Evolutionary conservation across 2,797 vertebrate genomes (phyloP).

Genomic region (Manis pentadactyla): DNA sequence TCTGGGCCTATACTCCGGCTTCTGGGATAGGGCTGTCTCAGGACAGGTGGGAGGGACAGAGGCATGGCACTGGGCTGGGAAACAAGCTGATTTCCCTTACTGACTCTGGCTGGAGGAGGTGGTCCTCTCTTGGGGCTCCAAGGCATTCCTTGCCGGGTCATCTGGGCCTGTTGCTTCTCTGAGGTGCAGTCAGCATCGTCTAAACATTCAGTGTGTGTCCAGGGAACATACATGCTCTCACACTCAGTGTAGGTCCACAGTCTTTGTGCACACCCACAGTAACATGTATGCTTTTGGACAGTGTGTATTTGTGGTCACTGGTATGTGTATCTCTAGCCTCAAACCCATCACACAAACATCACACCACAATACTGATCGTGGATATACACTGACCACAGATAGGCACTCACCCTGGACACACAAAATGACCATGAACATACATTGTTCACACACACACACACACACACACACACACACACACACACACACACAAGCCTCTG

Average conservation of each 20-base stretch:
- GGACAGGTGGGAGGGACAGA: not conserved
- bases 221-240: no score
- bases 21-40: not conserved
- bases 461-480: not conserved
- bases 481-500: not conserved
- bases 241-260: not conserved
- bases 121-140: slow-evolving; percentile 56
- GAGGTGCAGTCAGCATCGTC: not conserved
- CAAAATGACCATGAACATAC: not conserved
- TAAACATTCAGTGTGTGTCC: not conserved
- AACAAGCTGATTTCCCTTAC: not conserved
- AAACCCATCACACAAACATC: not conserved
- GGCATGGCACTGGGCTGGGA: not conserved
- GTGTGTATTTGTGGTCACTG: not conserved
- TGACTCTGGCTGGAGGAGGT: slow-evolving; percentile 24
- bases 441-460: not conserved
- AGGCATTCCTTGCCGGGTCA: not conserved
- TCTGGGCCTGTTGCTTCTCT: slow-evolving; percentile 3
- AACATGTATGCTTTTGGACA: not conserved
- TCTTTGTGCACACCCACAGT: not conserved
- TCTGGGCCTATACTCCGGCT: not conserved
- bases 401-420: not conserved
- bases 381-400: not conserved
- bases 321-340: not conserved
- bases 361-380: not conserved